Percentiles rank a stretch among this genome's conserved stretches.
Evolutionary conservation across 1,140 invertebrate species (phyloP).

Genomic region (Caenorhabditis remanei): DNA sequence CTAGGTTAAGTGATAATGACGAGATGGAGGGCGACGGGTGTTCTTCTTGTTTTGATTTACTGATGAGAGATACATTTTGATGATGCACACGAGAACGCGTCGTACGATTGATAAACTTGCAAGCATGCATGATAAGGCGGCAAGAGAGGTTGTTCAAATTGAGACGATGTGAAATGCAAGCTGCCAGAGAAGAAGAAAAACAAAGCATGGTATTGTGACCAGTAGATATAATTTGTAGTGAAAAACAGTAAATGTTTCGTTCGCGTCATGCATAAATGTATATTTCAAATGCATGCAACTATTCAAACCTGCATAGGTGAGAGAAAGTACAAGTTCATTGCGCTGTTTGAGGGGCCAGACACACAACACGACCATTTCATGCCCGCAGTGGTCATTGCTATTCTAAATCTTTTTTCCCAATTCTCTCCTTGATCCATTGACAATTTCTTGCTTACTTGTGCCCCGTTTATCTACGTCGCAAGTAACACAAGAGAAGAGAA

Average conservation of each 20-base stretch:
- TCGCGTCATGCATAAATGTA: too few species aligned
- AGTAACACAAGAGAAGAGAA: slow-evolving; percentile 2
- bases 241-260: too few species aligned
- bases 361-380: background rate
- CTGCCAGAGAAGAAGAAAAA: too few species aligned
- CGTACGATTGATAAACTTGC: background rate
- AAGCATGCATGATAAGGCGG: background rate
- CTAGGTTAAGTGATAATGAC: slow-evolving; percentile 13
- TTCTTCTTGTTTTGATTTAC: slow-evolving; percentile 28
- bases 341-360: background rate
- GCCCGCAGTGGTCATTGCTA: slow-evolving; percentile 8
- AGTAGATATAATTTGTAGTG: too few species aligned
- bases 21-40: background rate
- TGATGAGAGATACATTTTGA: slow-evolving; percentile 22
- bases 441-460: slow-evolving; percentile 4
- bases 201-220: too few species aligned
- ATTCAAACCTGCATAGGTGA: background rate
- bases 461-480: slow-evolving; percentile 36
- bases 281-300: background rate
- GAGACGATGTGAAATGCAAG: too few species aligned
- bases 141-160: background rate
- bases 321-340: slow-evolving; percentile 57
- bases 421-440: background rate
- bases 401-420: background rate
- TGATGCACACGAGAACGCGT: background rate